A percentile compares a stretch with the other conserved stretches of the same genome.
Conservation (phyloP, 2,113 vertebrate species). For the Sinocyclocheilus rhinocerous region DNA sequence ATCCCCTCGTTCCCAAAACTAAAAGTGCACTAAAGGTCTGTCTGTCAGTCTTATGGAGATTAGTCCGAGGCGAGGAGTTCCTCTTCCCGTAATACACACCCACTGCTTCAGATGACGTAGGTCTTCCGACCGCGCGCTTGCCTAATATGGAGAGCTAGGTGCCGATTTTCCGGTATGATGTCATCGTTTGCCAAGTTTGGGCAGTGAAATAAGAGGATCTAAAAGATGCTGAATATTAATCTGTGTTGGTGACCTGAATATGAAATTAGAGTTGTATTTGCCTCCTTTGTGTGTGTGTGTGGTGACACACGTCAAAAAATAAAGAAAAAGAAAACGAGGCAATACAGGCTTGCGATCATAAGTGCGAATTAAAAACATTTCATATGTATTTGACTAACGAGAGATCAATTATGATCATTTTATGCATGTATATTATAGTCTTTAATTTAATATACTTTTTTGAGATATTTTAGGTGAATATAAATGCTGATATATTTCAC, state of each 20-base stretch:
- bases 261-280: background rate
- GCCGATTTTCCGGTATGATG: constrained; percentile 71
- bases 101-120: constrained; percentile 65
- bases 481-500: no score
- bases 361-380: background rate
- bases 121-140: constrained; percentile 64
- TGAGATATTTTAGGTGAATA: background rate
- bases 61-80: constrained; percentile 45
- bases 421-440: background rate
- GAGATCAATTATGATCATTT: background rate
- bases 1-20: background rate
- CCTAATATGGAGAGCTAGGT: constrained; percentile 73
- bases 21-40: background rate
- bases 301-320: background rate
- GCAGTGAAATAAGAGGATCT: constrained; percentile 48
- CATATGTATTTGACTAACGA: background rate
- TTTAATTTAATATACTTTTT: background rate
- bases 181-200: constrained; percentile 62
- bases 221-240: constrained; percentile 50
- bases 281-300: constrained; percentile 13
- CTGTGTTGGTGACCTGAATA: constrained; percentile 42
- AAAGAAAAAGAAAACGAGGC: background rate
- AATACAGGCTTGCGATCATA: background rate
- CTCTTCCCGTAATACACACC: constrained; percentile 76
- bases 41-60: background rate